Percentiles rank a stretch among this genome's conserved stretches.
Evolutionary conservation across 2,888 invertebrate genomes (phyloP).

Genomic region (Tetropium fuscum): DNA sequence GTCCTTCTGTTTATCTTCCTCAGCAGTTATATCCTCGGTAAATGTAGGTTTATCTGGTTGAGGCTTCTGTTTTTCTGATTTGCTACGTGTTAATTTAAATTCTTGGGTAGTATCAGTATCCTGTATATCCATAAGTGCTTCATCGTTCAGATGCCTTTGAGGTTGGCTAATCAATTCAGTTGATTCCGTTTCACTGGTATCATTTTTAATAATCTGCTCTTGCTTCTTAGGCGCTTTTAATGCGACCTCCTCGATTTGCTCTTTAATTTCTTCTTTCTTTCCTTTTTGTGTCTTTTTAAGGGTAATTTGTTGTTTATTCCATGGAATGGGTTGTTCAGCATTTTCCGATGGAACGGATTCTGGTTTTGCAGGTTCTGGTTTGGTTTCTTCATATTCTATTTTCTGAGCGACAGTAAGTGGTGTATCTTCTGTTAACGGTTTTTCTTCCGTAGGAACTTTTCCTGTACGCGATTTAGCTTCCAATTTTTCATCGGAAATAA

Average conservation of each 20-base stretch:
- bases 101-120: too few species aligned
- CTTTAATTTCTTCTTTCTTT: conserved; percentile 60
- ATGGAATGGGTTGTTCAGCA: conserved; percentile 63
- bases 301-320: conserved; percentile 73
- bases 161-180: too few species aligned
- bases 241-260: conserved; percentile 43
- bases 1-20: neutral
- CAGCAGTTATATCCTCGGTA: neutral
- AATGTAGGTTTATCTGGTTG: neutral
- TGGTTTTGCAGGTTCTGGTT: conserved; percentile 15
- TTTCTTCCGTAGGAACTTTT: conserved; percentile 11
- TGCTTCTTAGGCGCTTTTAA: conserved; percentile 39
- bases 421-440: conserved; percentile 16
- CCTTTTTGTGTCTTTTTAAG: conserved; percentile 65
- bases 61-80: too few species aligned
- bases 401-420: neutral
- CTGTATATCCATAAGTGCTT: too few species aligned
- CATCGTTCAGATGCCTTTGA: too few species aligned
- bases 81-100: too few species aligned
- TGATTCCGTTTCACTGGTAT: too few species aligned
- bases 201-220: conserved; percentile 63
- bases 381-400: conserved; percentile 20
- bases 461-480: conserved; percentile 28
- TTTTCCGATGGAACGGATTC: conserved; percentile 57
- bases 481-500: conserved; percentile 34